These are phyloP conservation scores for Rhagoletis zephyria DNA, from an alignment of 1,140 invertebrate species.

Conservation along the genomic window DNA sequence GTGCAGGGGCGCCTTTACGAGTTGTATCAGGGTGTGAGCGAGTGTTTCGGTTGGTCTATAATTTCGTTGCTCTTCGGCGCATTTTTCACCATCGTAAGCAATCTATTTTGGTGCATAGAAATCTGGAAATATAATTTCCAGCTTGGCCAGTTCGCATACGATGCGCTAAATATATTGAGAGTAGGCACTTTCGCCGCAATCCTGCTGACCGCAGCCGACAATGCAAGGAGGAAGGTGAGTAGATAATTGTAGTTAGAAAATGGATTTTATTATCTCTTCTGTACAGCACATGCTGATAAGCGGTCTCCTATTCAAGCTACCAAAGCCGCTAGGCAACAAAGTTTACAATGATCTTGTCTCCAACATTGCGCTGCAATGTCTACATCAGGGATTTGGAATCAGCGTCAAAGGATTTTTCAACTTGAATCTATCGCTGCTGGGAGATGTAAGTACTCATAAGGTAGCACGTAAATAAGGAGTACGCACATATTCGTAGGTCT, in stretches of 20 bases:
- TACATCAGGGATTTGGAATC: constrained; percentile 68
- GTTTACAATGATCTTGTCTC: constrained; percentile 67
- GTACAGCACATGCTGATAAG: background rate
- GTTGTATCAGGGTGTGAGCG: constrained; percentile 62
- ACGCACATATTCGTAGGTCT: no score
- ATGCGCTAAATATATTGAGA: constrained; percentile 61
- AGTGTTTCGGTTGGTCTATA: constrained; percentile 68
- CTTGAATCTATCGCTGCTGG: constrained; percentile 65
- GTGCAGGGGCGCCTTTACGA: constrained; percentile 66
- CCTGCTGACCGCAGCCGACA: constrained; percentile 65
- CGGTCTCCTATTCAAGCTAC: background rate
- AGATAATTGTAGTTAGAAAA: background rate
- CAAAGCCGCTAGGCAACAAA: constrained; percentile 61
- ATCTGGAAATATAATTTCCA: background rate
- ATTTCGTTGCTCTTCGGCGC: constrained; percentile 61
- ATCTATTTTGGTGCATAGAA: constrained; percentile 66
- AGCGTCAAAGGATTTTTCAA: constrained; percentile 70
- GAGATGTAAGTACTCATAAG: constrained; percentile 61
- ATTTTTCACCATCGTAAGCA: constrained; percentile 65
- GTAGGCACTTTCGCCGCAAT: constrained; percentile 60
- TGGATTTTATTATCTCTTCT: background rate
- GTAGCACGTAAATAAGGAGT: no score
- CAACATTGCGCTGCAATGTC: constrained; percentile 65
- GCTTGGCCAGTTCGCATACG: constrained; percentile 58
- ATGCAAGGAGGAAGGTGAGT: constrained; percentile 66